These are phyloP conservation scores for Morone chrysops DNA, from an alignment of 2,113 vertebrate species.

Conservation along the genomic window DNA sequence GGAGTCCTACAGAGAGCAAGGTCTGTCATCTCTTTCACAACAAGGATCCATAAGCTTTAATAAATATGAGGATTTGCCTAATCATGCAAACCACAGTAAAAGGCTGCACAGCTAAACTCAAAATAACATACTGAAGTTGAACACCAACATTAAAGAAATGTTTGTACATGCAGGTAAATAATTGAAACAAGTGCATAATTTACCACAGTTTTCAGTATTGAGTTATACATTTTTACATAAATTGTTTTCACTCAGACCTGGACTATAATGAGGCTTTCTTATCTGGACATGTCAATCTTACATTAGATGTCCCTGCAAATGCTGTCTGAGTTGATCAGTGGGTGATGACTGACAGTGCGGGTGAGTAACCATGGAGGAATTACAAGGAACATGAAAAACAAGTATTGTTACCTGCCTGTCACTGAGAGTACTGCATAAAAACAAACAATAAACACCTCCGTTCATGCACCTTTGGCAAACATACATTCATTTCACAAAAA, in stretches of 20 bases:
- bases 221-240: neutral
- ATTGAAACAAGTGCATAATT: neutral
- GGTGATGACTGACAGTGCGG: constrained; percentile 45
- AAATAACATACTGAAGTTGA: neutral
- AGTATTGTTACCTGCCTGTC: constrained; percentile 58
- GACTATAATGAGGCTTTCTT: neutral
- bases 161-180: constrained; percentile 1
- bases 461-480: constrained; percentile 64
- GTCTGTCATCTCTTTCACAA: constrained; percentile 48
- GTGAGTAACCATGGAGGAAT: constrained; percentile 44
- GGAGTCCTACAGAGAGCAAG: constrained; percentile 36
- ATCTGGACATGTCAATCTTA: constrained; percentile 34
- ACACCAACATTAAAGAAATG: neutral
- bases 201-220: neutral
- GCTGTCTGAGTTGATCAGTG: constrained; percentile 33
- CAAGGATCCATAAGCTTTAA: constrained; percentile 18
- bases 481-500: constrained; percentile 41
- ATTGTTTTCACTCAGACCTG: neutral
- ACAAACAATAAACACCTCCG: constrained; percentile 35
- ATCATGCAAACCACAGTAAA: constrained; percentile 40
- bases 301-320: neutral
- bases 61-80: constrained; percentile 28
- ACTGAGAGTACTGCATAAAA: constrained; percentile 12
- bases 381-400: constrained; percentile 74
- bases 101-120: neutral